Evolutionary conservation across 2,888 invertebrate species (phyloP), one percentile per base, ranked within the genome.

Genomic region (Exephanes ischioxanthus): DNA sequence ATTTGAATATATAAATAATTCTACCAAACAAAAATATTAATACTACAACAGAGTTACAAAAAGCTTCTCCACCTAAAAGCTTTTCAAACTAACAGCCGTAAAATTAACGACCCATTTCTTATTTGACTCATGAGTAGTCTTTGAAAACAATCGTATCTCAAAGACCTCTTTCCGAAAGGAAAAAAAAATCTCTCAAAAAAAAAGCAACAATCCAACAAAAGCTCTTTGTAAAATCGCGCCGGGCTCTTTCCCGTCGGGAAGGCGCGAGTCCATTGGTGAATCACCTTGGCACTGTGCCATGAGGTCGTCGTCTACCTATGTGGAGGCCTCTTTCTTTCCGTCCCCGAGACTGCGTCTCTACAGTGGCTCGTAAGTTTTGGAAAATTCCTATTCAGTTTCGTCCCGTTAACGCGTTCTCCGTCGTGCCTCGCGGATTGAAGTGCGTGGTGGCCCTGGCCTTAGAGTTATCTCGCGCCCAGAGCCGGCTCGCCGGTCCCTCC

Each of bases 261-360:
- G 72, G 61, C 41, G 58, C 63, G 86, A 84, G 80, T 87, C 87
- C 81, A 87, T 85, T 87, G 88, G 88, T 90, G 90, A 89, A 90
- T 89, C 88, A 85, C 51, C 80, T 75, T 91, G 91, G 91, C 90
- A 84, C 83, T 79, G 83, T 84, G 91, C 92, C 92, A 91, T 87
- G 88, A 88, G 86, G 78, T 84, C 71, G 58, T 55, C 75, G 53
- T 72, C 79, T 63, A 37, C 51, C 58, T 66, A 37, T 53, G 37
- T 26, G 55, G 55, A 76, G 45, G 75, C 41, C 26, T 11, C 51
- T 33, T 76, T 76, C 37, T 51, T 66, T 66, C 22, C 51, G 55
- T 70, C 58, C 61, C 55, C 11, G 67, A 63, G 63, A 66, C n/a
- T 55, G 58, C 73, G 67, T 71, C 75, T 51, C 33, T 37, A 9